Conservation (phyloP, 2,113 vertebrate species). For the Daphoenositta chrysoptera region DNA sequence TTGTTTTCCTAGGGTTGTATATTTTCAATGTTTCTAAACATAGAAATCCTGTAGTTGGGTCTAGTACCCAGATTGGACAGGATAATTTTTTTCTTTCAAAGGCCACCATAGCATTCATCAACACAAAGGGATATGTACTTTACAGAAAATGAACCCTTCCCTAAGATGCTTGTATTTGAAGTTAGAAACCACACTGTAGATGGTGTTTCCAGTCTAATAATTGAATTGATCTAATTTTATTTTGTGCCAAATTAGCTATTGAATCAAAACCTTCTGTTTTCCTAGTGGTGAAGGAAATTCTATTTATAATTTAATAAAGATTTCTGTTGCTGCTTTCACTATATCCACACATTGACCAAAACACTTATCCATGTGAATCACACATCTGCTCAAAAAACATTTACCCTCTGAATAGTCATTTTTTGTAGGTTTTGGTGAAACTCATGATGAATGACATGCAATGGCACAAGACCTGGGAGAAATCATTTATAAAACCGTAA, state of each 20-base stretch:
- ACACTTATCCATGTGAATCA: not conserved
- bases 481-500: not conserved
- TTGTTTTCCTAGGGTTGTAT: not conserved
- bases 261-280: not conserved
- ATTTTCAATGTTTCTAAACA: not conserved
- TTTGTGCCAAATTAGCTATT: not conserved
- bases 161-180: not conserved
- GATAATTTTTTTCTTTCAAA: not conserved
- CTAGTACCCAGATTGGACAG: not conserved
- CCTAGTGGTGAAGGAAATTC: not conserved
- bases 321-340: not conserved
- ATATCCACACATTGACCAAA: not conserved
- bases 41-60: accelerated
- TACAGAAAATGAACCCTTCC: not conserved
- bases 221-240: not conserved
- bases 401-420: not conserved
- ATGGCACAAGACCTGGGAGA: not conserved
- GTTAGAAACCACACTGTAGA: not conserved
- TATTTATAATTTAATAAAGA: not conserved
- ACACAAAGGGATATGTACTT: not conserved
- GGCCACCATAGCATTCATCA: not conserved
- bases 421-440: not conserved
- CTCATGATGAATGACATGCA: not conserved
- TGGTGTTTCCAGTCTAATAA: not conserved
- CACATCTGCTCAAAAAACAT: not conserved